phyloP scores from a whole-genome alignment of 2,888 invertebrate species.

The Cheilosia vernalis region DNA sequence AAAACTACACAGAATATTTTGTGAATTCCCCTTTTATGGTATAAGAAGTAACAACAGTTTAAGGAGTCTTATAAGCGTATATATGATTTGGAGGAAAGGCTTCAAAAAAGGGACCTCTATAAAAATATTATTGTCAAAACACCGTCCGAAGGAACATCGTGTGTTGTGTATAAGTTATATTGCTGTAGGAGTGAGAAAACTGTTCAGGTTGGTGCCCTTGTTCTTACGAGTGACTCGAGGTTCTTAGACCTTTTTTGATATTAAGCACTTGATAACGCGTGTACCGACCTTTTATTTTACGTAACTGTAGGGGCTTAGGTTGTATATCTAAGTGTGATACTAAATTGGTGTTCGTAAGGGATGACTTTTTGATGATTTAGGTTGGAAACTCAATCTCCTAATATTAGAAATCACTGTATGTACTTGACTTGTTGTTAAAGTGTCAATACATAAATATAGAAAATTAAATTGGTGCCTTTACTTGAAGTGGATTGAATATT shows the following conservation, averaged over 20 bases:
- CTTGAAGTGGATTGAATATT: too few species aligned
- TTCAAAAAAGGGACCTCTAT: background rate
- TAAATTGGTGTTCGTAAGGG: too few species aligned
- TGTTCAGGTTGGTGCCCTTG: background rate
- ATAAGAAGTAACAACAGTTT: background rate
- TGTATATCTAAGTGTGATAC: background rate
- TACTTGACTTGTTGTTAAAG: too few species aligned
- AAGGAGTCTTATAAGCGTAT: background rate
- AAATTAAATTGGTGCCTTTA: too few species aligned
- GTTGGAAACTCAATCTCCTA: too few species aligned
- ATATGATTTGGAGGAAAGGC: background rate
- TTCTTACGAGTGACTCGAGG: background rate
- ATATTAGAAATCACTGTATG: too few species aligned
- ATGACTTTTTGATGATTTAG: too few species aligned
- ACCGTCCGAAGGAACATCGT: background rate
- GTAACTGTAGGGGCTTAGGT: background rate
- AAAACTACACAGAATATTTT: background rate
- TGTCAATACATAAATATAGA: too few species aligned
- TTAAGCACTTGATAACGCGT: background rate
- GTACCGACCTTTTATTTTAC: background rate
- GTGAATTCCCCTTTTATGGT: background rate
- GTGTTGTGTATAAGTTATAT: too few species aligned
- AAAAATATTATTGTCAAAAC: background rate
- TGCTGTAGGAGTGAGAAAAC: background rate
- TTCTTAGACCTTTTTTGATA: background rate